A percentile compares a stretch with the other conserved stretches of the same genome.
Conservation (phyloP, 2,113 vertebrate genomes). For the Dipodomys stephensi region DNA sequence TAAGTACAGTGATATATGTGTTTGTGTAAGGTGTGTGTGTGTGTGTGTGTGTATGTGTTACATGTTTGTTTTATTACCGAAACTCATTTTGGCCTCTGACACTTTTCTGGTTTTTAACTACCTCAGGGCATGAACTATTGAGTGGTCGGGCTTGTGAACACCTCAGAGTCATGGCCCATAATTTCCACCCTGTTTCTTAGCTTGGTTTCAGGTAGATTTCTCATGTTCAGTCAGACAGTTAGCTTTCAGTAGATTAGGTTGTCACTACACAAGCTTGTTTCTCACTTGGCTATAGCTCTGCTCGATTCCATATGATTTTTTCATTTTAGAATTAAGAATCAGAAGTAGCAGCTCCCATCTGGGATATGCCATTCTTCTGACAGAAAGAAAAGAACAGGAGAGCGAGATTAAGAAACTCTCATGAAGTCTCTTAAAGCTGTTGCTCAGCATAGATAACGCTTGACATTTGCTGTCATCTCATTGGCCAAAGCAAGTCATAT, state of each 20-base stretch:
- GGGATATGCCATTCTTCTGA: background rate
- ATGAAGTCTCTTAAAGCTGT: background rate
- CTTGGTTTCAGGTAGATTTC: background rate
- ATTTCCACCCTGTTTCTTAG: background rate
- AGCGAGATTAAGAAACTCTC: background rate
- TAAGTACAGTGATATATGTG: background rate
- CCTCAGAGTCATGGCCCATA: fast-evolving
- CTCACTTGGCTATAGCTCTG: background rate
- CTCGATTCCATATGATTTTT: background rate
- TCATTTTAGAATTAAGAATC: background rate
- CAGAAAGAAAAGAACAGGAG: background rate
- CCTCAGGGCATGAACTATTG: background rate
- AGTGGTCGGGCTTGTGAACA: background rate
- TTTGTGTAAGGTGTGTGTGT: no score
- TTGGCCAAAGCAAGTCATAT: conserved; percentile 22
- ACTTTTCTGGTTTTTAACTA: background rate
- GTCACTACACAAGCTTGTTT: background rate
- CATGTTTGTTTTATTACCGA: background rate
- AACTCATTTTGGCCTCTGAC: background rate
- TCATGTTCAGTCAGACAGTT: background rate
- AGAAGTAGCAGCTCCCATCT: background rate
- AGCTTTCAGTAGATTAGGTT: background rate
- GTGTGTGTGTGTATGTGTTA: background rate
- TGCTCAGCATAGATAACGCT: background rate
- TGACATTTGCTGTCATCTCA: background rate